Conservation (phyloP, 2,797 vertebrate genomes). For the Gouania willdenowi region DNA sequence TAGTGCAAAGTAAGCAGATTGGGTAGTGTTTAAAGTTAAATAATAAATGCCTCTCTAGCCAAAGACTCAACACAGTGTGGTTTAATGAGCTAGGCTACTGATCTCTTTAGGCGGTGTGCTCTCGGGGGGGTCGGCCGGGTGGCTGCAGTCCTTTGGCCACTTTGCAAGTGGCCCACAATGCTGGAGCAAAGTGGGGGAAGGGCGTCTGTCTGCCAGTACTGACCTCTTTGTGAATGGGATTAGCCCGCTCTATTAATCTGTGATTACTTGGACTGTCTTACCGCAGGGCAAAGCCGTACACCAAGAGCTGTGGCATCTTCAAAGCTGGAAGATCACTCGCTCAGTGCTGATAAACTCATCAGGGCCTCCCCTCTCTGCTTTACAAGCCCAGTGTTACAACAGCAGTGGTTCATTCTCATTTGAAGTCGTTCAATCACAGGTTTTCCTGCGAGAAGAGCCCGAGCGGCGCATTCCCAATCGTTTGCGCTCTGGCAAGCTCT, state of each 20-base stretch:
- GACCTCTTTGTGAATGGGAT: slow-evolving; percentile 72
- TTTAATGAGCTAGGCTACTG: slow-evolving; percentile 7
- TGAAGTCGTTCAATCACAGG: slow-evolving; percentile 53
- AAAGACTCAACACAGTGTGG: slow-evolving; percentile 4
- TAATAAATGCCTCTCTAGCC: background rate
- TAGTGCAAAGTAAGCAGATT: slow-evolving; percentile 9
- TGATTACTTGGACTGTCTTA: slow-evolving; percentile 66
- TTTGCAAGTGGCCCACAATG: slow-evolving; percentile 32
- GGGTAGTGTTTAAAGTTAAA: background rate
- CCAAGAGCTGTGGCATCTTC: slow-evolving; percentile 27
- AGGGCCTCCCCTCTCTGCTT: slow-evolving; percentile 14
- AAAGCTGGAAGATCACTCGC: slow-evolving; percentile 26
- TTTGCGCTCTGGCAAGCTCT: slow-evolving; percentile 67
- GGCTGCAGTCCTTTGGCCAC: slow-evolving; percentile 26
- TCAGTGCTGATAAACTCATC: slow-evolving; percentile 45
- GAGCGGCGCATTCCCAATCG: slow-evolving; percentile 73
- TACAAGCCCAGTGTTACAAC: slow-evolving; percentile 24
- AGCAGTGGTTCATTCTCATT: slow-evolving; percentile 33
- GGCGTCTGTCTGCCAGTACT: slow-evolving; percentile 46
- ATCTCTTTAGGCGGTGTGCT: slow-evolving; percentile 28
- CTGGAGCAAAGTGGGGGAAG: slow-evolving; percentile 33
- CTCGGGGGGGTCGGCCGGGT: slow-evolving; percentile 1
- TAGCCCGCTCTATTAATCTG: slow-evolving; percentile 76
- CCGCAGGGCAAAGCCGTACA: slow-evolving; percentile 30
- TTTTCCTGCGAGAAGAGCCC: slow-evolving; percentile 60